Base-by-base conservation (phyloP, 2,888 invertebrate genomes). In the Meiosimyza decipiens region DNA sequence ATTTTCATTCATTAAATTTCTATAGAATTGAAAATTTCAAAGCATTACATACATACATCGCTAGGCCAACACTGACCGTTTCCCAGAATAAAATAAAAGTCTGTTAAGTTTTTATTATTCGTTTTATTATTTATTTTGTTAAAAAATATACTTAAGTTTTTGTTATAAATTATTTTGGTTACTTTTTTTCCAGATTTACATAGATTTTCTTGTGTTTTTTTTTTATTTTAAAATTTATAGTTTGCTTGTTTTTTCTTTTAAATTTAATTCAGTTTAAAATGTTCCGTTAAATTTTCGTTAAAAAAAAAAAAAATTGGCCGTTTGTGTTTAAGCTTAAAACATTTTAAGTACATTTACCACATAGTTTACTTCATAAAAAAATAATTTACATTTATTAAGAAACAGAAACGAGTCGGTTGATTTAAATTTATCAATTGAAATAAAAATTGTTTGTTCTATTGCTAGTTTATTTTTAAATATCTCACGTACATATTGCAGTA, bases 101-200 rank as follows among this genome's bases (percentile, higher is more conserved):
- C 66, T 67, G 62, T 70, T 64, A 70, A 49, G 28, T 40, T 40
- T 40, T 40, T 40, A 40, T 40, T 40, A 40, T 15, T 65, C 59
- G 16, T 59, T 11, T 40, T 47, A 47, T 71, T 71, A 28, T 65
- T 71, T 62, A 71, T 75, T 74, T 50, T 71, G 71, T 75, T 75
- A 66, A 75, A 75, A 75, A 75, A 75, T 75, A 75, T 75, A 74
- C 71, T 73, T 73, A 63, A 65, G 65, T 60, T 62, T 57, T 73
- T 65, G 7, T 57, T 67, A 57, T 15, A 33, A 62, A 62, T 16
- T 62, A 62, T 62, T 62, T 62, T 15, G 47, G 33, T 33, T 66
- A 40, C 33, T 66, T 66, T 16, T 66, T 28, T 28, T 15, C 28
- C 5, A n/a, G 18, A 9, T 66, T 18, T 65, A 52, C 51, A 22